Evolutionary conservation across 2,113 vertebrate genomes (phyloP), one percentile per base, ranked within the genome.

Genomic region (Zootoca vivipara): DNA sequence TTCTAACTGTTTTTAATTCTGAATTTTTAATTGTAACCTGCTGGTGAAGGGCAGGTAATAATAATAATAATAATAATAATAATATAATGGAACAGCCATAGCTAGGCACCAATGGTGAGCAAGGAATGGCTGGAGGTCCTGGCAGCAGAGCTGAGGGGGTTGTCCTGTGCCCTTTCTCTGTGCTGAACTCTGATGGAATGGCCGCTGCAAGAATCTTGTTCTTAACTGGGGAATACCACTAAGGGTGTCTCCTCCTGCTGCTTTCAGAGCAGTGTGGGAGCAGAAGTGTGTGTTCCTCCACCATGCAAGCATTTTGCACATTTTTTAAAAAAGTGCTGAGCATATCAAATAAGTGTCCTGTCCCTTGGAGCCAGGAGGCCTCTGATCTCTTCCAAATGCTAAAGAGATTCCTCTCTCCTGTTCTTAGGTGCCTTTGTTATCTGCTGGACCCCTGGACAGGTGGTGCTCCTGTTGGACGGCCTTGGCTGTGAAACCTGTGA

Each of bases 381-480:
- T 46, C 28, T 52, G 26, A 30, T 8, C 22, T 30, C 30, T 73
- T n/a, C 40, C 2, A 28, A 18, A 35, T 33, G 56, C 40, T 88
- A 77, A 88, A 13, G 6, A 6, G 15, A 38, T 77, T 83, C 22
- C 15, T 77, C n/a, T 78, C 15, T 83, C 94, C 89, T 88, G 5
- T 92, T 73, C 88, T 5, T 93, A 99, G 98, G 98, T 42, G 97
- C 98, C 2, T 99, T 99, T 28, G 97, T 99, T 38, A 97, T 99
- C 95, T 99, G 98, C 93, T 99, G 98, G 98, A 99, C 98, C 0
- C 98, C 98, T 0, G 98, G 97, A 7, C 97, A 99, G 70, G 91
- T 99, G 3, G 97, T 97, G 5, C 97, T 99, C 18, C 94, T 99
- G 3, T 93, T 99, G 90, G 98, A 99, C 0, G 98, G 98, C 4